These are phyloP conservation scores for Drosophila melanica DNA, from an alignment of 1,140 invertebrate genomes.

Conservation along the genomic window DNA sequence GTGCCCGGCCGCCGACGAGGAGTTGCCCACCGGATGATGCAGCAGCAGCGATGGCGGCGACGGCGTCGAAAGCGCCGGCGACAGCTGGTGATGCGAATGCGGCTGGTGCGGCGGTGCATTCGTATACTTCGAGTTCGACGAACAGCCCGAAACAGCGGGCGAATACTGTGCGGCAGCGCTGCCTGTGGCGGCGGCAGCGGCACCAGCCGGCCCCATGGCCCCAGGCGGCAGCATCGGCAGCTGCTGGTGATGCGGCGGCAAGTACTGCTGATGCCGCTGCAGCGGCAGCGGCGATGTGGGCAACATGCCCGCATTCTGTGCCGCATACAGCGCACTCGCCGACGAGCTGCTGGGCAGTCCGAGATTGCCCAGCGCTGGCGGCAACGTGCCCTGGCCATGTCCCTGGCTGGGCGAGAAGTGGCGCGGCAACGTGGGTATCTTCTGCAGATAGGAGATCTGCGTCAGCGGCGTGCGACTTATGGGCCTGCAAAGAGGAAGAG, in stretches of 20 bases:
- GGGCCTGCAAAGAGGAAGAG: slow-evolving; percentile 85
- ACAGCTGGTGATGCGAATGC: slow-evolving; percentile 63
- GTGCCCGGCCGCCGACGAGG: slow-evolving; percentile 66
- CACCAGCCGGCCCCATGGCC: too few relatives aligned
- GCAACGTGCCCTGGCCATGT: slow-evolving; percentile 18
- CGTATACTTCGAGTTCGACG: slow-evolving; percentile 78
- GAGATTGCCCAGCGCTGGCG: slow-evolving; percentile 29
- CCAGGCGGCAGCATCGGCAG: slow-evolving; percentile 81
- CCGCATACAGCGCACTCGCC: slow-evolving; percentile 70
- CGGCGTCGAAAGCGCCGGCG: slow-evolving; percentile 76
- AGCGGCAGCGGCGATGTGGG: slow-evolving; percentile 84
- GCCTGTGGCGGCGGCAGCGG: slow-evolving; percentile 15
- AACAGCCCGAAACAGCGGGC: slow-evolving; percentile 56
- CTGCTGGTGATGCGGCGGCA: slow-evolving; percentile 85
- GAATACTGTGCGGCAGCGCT: slow-evolving; percentile 65
- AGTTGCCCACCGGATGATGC: slow-evolving; percentile 74
- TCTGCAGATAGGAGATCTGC: slow-evolving; percentile 82
- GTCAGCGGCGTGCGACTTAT: slow-evolving; percentile 84
- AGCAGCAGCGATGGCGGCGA: slow-evolving; percentile 83
- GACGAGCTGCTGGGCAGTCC: slow-evolving; percentile 79
- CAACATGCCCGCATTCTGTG: slow-evolving; percentile 67
- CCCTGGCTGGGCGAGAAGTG: slow-evolving; percentile 77
- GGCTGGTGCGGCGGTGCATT: slow-evolving; percentile 59
- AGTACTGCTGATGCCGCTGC: slow-evolving; percentile 78
- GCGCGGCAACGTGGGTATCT: slow-evolving; percentile 80